These are phyloP conservation scores for Leptodactylus fuscus DNA, from an alignment of 2,113 vertebrate genomes.

Conservation along the genomic window DNA sequence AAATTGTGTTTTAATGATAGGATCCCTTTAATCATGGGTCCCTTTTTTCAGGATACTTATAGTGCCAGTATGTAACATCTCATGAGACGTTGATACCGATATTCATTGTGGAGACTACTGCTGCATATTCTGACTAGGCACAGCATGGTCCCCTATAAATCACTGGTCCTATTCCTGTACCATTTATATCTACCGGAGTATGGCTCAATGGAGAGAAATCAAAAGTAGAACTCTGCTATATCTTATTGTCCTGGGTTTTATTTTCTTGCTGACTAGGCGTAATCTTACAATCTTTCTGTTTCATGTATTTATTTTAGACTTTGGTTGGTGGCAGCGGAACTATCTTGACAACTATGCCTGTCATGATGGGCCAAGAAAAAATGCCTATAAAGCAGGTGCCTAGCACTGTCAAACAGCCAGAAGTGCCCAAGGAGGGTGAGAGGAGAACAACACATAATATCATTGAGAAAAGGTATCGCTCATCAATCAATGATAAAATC, in stretches of 20 bases:
- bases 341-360: conserved; percentile 94
- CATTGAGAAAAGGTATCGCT: conserved; percentile 97
- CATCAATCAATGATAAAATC: conserved; percentile 98
- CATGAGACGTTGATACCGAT: too few species aligned
- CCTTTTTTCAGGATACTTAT: too few species aligned
- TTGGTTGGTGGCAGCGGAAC: conserved; percentile 89
- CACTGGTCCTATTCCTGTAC: too few species aligned
- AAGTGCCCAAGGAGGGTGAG: conserved; percentile 93
- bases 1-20: too few species aligned
- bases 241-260: neutral
- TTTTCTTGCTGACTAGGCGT: neutral
- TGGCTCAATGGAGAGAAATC: too few species aligned
- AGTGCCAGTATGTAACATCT: too few species aligned
- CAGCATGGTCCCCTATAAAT: too few species aligned
- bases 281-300: neutral
- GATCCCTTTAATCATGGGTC: too few species aligned
- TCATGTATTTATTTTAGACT: conserved; percentile 76
- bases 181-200: too few species aligned
- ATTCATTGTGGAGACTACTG: too few species aligned
- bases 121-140: too few species aligned
- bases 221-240: too few species aligned
- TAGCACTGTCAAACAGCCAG: conserved; percentile 72
- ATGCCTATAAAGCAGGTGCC: conserved; percentile 94
- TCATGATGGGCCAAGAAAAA: conserved; percentile 95
- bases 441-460: conserved; percentile 97